Percentiles rank a stretch among this genome's conserved stretches.
Conservation (phyloP, 2,113 vertebrate species). For the Salvelinus alpinus region DNA sequence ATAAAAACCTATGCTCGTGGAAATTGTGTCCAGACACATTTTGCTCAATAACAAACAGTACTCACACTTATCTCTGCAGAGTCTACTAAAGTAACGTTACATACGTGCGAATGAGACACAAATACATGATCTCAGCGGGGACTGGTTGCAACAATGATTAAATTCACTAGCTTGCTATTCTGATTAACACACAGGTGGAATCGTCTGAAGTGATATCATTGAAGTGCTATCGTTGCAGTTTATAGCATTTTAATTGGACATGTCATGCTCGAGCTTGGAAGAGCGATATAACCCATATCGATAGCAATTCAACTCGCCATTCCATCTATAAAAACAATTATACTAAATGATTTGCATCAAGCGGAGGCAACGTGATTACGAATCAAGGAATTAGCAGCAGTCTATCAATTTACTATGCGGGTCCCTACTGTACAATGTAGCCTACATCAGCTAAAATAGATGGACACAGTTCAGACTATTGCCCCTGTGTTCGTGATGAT, state of each 20-base stretch:
- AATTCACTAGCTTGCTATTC: slow-evolving; percentile 6
- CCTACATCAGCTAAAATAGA: slow-evolving; percentile 6
- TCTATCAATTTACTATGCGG: slow-evolving; percentile 16
- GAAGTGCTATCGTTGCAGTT: background rate
- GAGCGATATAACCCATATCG: slow-evolving; percentile 40
- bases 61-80: background rate
- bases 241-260: slow-evolving; percentile 3
- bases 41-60: slow-evolving; percentile 22
- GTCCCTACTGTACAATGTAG: background rate
- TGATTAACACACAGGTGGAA: slow-evolving; percentile 54
- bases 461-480: slow-evolving; percentile 23
- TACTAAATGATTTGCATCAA: slow-evolving; percentile 21
- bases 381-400: slow-evolving; percentile 39
- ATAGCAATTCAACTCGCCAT: slow-evolving; percentile 64
- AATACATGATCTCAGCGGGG: slow-evolving; percentile 13
- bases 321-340: slow-evolving; percentile 41
- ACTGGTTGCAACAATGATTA: background rate
- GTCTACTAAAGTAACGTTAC: slow-evolving; percentile 1
- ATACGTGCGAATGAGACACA: slow-evolving; percentile 12
- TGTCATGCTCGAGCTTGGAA: background rate
- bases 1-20: slow-evolving; percentile 38
- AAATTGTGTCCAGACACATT: slow-evolving; percentile 18
- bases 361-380: slow-evolving; percentile 32
- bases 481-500: background rate
- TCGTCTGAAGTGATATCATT: slow-evolving; percentile 33